A percentile compares a stretch with the other conserved stretches of the same genome.
These are phyloP conservation scores for Zosterops lateralis DNA, from an alignment of 2,113 vertebrate species.

Conservation along the genomic window DNA sequence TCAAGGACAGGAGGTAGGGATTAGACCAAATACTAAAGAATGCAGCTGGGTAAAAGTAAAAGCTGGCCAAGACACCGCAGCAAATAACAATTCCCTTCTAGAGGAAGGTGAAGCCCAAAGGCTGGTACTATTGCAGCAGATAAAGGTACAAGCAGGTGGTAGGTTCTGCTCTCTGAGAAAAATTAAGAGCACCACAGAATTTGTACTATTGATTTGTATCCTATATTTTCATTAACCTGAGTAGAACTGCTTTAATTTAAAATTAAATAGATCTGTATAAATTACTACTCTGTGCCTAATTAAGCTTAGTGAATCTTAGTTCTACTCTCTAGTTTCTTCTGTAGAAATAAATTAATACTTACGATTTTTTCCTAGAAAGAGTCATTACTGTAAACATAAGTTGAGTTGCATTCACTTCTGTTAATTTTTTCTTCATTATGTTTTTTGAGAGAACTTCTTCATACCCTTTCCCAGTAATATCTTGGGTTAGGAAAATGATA, in stretches of 20 bases:
- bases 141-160: neutral
- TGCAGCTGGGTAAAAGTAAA: neutral
- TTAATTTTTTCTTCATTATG: neutral
- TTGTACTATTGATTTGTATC: neutral
- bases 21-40: constrained; percentile 27
- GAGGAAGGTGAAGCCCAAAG: neutral
- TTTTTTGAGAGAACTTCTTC: neutral
- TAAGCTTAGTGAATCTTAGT: neutral
- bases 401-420: neutral
- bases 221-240: neutral
- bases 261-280: neutral
- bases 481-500: neutral
- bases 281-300: neutral
- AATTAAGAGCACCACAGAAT: neutral
- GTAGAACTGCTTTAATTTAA: neutral
- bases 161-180: neutral
- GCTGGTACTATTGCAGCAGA: neutral
- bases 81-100: neutral
- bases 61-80: neutral
- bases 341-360: neutral
- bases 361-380: neutral
- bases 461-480: neutral
- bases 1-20: neutral
- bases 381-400: neutral
- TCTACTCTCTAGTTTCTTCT: neutral